A percentile compares a stretch with the other conserved stretches of the same genome.
Evolutionary conservation across 2,888 invertebrate species (phyloP).

Genomic region (Ennomos fuscantarius): DNA sequence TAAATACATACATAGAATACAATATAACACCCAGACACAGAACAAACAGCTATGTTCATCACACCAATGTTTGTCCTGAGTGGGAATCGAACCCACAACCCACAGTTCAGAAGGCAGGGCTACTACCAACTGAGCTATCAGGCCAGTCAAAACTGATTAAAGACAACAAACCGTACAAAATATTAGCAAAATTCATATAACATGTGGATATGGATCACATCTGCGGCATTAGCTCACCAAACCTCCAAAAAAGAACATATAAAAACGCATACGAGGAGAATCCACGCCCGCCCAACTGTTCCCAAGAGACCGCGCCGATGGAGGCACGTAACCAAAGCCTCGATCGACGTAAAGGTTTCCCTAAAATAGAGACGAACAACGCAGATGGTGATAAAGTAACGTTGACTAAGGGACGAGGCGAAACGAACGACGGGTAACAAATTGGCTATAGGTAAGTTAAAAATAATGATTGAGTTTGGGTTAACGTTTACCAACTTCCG

Average conservation of each 20-base stretch:
- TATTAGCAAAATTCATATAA: no score
- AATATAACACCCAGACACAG: no score
- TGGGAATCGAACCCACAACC: no score
- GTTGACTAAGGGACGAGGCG: slow-evolving; percentile 39
- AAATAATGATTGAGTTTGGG: slow-evolving; percentile 14
- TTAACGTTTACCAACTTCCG: not conserved
- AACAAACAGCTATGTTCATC: no score
- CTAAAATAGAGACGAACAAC: slow-evolving; percentile 33
- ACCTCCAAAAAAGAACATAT: not conserved
- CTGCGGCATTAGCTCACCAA: no score
- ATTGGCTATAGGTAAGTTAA: slow-evolving; percentile 32
- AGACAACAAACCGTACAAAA: no score
- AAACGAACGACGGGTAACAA: slow-evolving; percentile 37
- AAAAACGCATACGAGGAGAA: slow-evolving; percentile 14
- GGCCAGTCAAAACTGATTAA: no score
- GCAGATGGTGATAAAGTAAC: slow-evolving; percentile 36
- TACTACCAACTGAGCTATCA: no score
- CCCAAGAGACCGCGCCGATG: slow-evolving; percentile 28
- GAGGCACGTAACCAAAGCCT: slow-evolving; percentile 34
- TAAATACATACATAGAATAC: no score
- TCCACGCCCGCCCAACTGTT: slow-evolving; percentile 9
- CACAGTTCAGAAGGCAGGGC: no score
- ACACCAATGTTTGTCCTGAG: no score
- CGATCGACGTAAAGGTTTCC: slow-evolving; percentile 30
- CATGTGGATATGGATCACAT: no score